phyloP scores from a whole-genome alignment of 2,113 vertebrate genomes.

The Gadus macrocephalus region DNA sequence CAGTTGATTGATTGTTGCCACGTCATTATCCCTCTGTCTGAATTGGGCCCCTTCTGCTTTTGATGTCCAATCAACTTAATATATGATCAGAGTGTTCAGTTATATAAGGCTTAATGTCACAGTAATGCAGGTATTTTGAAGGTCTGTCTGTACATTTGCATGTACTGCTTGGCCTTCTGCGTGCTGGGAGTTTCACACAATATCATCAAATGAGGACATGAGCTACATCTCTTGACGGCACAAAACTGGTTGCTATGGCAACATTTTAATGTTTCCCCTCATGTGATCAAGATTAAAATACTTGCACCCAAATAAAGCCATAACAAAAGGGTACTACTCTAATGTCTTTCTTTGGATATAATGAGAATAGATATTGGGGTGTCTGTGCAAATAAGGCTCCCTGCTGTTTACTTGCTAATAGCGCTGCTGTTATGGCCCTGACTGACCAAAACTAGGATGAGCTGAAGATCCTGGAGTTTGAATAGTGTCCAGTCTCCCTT shows the following conservation, averaged over 20 bases:
- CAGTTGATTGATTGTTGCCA: slow-evolving; percentile 6
- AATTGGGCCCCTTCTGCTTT: neutral
- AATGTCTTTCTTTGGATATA: neutral
- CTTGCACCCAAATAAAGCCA: slow-evolving; percentile 43
- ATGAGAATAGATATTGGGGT: no score
- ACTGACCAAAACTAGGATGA: no score
- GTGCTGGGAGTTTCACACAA: slow-evolving; percentile 20
- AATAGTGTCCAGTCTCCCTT: no score
- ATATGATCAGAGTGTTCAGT: neutral
- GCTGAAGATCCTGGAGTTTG: no score
- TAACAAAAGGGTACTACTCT: slow-evolving; percentile 7
- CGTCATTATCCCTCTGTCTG: neutral
- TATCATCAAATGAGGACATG: slow-evolving; percentile 10
- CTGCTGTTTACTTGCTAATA: no score
- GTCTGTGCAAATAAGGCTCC: no score
- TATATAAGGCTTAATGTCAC: neutral
- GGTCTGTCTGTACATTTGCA: slow-evolving; percentile 9
- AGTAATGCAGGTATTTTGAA: neutral
- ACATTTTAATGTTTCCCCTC: slow-evolving; percentile 24
- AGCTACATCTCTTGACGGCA: neutral
- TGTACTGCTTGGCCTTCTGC: slow-evolving; percentile 7
- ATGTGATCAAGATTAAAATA: slow-evolving; percentile 18
- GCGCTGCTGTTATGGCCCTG: no score
- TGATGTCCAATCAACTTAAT: slow-evolving; percentile 1
- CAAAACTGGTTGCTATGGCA: slow-evolving; percentile 36